These are phyloP conservation scores for Tubulanus polymorphus DNA, from an alignment of 2,888 invertebrate genomes.

Conservation along the genomic window DNA sequence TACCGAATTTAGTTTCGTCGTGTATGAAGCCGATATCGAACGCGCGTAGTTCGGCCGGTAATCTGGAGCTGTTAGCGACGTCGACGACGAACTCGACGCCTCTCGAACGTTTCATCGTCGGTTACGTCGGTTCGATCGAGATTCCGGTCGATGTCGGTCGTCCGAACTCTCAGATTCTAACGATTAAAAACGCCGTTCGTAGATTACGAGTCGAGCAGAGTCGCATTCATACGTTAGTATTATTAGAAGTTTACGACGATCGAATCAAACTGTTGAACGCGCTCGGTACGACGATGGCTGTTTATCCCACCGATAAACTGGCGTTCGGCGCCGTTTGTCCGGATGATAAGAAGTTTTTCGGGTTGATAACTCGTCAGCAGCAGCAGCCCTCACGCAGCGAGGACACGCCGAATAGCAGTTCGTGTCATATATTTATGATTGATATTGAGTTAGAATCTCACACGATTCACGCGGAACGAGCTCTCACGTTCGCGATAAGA, in stretches of 20 bases:
- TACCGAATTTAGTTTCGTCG: no score
- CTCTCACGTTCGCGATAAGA: slow-evolving; percentile 73
- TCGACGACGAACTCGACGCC: no score
- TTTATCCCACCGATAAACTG: slow-evolving; percentile 80
- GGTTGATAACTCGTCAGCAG: slow-evolving; percentile 74
- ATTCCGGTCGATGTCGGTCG: slow-evolving; percentile 65
- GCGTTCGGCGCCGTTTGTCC: slow-evolving; percentile 85
- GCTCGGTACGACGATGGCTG: slow-evolving; percentile 74
- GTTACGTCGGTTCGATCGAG: slow-evolving; percentile 93
- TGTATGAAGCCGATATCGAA: no score
- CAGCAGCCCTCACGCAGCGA: slow-evolving; percentile 23
- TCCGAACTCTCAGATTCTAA: slow-evolving; percentile 59
- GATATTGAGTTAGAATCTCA: slow-evolving; percentile 83
- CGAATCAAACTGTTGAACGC: slow-evolving; percentile 71
- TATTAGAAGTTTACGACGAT: slow-evolving; percentile 78
- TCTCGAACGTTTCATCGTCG: slow-evolving; percentile 62
- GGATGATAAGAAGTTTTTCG: slow-evolving; percentile 88
- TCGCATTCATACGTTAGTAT: slow-evolving; percentile 72
- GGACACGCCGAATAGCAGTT: slow-evolving; percentile 58
- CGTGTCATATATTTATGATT: slow-evolving; percentile 92
- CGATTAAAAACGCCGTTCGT: slow-evolving; percentile 80
- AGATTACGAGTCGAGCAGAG: slow-evolving; percentile 83
- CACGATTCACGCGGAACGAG: slow-evolving; percentile 72
- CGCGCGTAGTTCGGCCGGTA: no score
- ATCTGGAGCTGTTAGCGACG: no score